Evolutionary conservation across 2,888 invertebrate genomes (phyloP), one percentile per base, ranked within the genome.

Genomic region (Agonopterix alstromeriana): DNA sequence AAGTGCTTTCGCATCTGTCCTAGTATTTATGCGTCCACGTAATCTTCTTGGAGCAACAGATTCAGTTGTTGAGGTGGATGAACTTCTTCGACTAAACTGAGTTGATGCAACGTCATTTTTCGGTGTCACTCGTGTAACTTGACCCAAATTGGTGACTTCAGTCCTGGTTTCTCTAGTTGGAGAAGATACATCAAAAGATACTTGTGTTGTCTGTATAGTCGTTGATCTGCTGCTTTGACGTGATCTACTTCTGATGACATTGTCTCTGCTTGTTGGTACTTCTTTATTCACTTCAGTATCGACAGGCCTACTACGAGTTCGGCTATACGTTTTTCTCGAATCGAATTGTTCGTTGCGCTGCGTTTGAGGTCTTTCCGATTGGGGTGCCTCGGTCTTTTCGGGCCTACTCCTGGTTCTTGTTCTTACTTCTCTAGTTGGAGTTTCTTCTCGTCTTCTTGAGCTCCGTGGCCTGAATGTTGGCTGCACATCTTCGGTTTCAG

Each of bases 321-420:
- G 78, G 63, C 61, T 70, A 42, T 60, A 66, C 43, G 77, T 78
- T 64, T 74, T 82, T 73, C 79, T 77, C 17, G 80, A 77, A 65
- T 82, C 76, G 54, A 81, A 80, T 74, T 77, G 76, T 71, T 83
- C 83, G 70, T 71, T 81, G 48, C 65, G 70, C 57, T 67, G 61
- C 51, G 67, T 54, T 53, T 56, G 58, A 10, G 67, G 60, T 55
- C 66, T 60, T 55, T 69, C 67, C 42, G 61, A 57, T 54, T 56
- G 56, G 40, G 63, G 54, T 46, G 57, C 55, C 47, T 69, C 66
- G 48, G 52, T 48, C 43, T 46, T 52, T 47, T 60, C 49, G 8
- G 70, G 65, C 60, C 73, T 75, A 53, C 63, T 76, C 63, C 78
- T 71, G n/a, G 72, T 71, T 60, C 80, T 75, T 1, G 69, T 67